Base-by-base conservation (phyloP, 2,797 vertebrate genomes). In the Podarcis lilfordi region DNA sequence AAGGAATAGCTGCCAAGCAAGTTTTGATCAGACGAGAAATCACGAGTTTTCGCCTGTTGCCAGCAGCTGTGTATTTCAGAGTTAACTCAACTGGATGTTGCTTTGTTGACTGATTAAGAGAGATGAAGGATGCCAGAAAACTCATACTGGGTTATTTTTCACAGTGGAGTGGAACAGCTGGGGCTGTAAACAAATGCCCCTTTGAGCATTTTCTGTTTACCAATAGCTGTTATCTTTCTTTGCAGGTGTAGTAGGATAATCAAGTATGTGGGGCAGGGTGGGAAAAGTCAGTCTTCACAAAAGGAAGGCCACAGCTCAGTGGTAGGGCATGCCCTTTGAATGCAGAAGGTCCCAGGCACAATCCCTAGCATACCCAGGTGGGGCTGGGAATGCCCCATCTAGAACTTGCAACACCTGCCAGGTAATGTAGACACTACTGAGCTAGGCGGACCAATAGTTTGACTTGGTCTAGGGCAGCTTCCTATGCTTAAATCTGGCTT, bases 31-130 rank as follows among this genome's bases (percentile, higher is more conserved):
- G 55, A 45, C 75, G 45, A 55, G 68, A 45, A 74, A 74, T 27
- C 13, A 45, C 7, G 50, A 13, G 9, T 64, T n/a, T 61, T 19
- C n/a, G 50, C 50, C 40, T 23, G 6, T 50, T 85, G 77, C 78
- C 69, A 79, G 35, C 40, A 59, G 64, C 81, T 55, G 64, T 25
- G 25, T 13, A 45, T 80, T 59, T 74, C 78, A 80, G 50, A 84
- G 64, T 59, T 50, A 84, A 78, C 8, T 71, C 82, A 89, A 35
- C 29, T 80, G 45, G 25, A 61, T 80, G 77, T 66, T 37, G 74
- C 15, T 86, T 66, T 87, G 55, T 75, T 88, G 68, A 80, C 45
- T 88, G 35, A 32, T 69, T 59, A 50, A 75, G 76, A 40, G 74
- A 64, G 55, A 40, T 40, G 35, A 84, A 79, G 59, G 3, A n/a